Evolutionary conservation across 2,113 vertebrate genomes (phyloP).

Genomic region (Strix aluco): DNA sequence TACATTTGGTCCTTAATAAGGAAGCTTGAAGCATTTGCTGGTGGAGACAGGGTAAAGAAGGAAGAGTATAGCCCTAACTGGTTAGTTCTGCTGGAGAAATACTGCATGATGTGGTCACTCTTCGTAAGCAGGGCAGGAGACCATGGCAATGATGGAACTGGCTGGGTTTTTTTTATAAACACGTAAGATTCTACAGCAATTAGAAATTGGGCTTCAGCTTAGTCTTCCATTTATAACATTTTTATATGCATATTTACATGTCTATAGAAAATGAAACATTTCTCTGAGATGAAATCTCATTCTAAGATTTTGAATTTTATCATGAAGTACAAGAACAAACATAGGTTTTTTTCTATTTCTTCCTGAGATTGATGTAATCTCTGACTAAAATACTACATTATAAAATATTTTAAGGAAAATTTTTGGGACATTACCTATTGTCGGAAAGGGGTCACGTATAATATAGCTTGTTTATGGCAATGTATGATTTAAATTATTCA

Average conservation of each 20-base stretch:
- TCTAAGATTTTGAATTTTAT: background rate
- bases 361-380: background rate
- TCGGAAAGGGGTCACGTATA: background rate
- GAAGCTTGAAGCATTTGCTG: background rate
- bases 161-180: background rate
- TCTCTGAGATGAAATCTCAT: background rate
- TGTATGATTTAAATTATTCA: background rate
- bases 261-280: background rate
- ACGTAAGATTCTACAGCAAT: background rate
- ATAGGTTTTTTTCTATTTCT: background rate
- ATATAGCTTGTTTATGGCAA: background rate
- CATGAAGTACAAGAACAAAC: background rate
- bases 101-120: background rate
- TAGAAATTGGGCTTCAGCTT: background rate
- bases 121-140: background rate
- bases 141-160: rapidly evolving
- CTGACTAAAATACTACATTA: background rate
- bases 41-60: background rate
- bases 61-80: background rate
- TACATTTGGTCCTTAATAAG: background rate
- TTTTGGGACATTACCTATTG: background rate
- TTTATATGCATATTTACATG: background rate
- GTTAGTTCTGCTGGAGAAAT: background rate
- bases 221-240: background rate
- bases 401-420: background rate